Evolutionary conservation across 2,888 invertebrate species (phyloP).

Genomic region (Omphaloscelis lunosa): DNA sequence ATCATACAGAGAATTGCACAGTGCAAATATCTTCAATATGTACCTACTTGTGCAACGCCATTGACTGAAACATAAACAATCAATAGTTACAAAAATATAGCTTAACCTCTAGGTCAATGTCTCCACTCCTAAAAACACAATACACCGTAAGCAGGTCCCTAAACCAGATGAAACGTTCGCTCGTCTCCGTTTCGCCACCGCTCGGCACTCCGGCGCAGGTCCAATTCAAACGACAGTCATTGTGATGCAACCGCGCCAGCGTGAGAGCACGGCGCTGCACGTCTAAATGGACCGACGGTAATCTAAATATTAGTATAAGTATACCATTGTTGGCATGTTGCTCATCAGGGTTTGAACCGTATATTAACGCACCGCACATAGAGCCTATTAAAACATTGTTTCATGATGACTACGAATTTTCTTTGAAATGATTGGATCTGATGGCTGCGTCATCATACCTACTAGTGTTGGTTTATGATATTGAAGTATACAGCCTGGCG

Average conservation of each 20-base stretch:
- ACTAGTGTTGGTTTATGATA: not conserved
- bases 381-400: constrained; percentile 51
- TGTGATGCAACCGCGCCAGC: constrained; percentile 69
- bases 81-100: not conserved
- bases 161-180: constrained; percentile 54
- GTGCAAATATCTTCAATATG: not conserved
- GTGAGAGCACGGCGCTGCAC: constrained; percentile 71
- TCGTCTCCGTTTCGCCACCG: constrained; percentile 69
- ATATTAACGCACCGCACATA: constrained; percentile 42
- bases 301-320: constrained; percentile 66
- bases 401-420: constrained; percentile 44
- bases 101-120: not conserved
- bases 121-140: constrained; percentile 10
- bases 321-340: constrained; percentile 59
- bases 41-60: not conserved
- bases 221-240: constrained; percentile 72
- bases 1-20: not conserved
- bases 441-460: not conserved
- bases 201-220: constrained; percentile 63
- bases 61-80: not conserved
- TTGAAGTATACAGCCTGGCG: too few relatives aligned
- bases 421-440: constrained; percentile 15
- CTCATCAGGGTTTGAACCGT: constrained; percentile 55
- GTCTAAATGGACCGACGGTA: constrained; percentile 65
- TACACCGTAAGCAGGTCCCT: constrained; percentile 38